Evolutionary conservation across 2,797 vertebrate species (phyloP), one percentile per base, ranked within the genome.

Genomic region (Amblyopsis hoosieri): DNA sequence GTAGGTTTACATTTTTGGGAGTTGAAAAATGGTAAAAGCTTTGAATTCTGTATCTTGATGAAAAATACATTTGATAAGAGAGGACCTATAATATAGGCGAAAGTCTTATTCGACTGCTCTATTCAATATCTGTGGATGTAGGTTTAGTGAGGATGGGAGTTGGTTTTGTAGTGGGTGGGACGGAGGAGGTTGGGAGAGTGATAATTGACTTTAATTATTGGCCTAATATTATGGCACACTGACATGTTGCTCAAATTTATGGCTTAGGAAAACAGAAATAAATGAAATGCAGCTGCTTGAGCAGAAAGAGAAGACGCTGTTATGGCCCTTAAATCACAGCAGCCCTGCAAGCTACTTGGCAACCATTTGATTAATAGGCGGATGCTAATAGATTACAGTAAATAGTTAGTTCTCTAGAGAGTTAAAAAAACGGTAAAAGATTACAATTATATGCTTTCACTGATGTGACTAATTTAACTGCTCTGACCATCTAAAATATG

Each of bases 151-250:
- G 66, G 66, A 81, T 80, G 80, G 79, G 66, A 57, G 80, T 89
- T 83, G 78, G 80, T 89, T 82, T 78, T 83, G 84, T 87, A 13
- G 84, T 89, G 85, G 45, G 33, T 15, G 83, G 87, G 90, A 54
- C 54, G 73, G 60, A 31, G 33, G 46, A 66, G 33, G 29, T 6
- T 50, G 56, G n/a, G 33, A 62, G 10, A 13, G 4, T 7, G 45
- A 66, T 94, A 93, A 94, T 93, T 93, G 93, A 93, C 91, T 93
- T 93, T 94, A 92, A 96, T 94, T 92, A 95, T 94, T 93, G 87
- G 79, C 80, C 89, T 94, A 93, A 95, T 95, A 93, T 93, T 92
- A 90, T 95, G 92, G 90, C 89, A 92, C 87, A 82, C 90, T 92
- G 94, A 94, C 92, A 93, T 87, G 58, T 90, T 87, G 85, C 86